Conservation (phyloP, 2,797 vertebrate species). For the Nasua narica region DNA sequence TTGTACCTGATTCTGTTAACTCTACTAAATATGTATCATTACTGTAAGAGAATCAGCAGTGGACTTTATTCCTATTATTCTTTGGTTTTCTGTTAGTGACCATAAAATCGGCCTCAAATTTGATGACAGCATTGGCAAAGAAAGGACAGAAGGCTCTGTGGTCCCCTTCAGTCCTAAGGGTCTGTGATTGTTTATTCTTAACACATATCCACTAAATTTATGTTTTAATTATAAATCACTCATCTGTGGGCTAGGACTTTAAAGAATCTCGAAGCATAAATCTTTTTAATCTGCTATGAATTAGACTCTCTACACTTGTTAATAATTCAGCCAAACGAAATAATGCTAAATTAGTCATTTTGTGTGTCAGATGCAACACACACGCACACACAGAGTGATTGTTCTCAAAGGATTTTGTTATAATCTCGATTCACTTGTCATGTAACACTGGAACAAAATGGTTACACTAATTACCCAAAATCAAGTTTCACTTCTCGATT, state of each 20-base stretch:
- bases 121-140: neutral
- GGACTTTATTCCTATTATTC: neutral
- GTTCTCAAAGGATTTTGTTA: constrained; percentile 6
- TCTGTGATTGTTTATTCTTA: neutral
- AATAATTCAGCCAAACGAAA: constrained; percentile 40
- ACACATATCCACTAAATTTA: neutral
- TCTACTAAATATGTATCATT: neutral
- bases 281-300: neutral
- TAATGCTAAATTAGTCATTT: neutral
- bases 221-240: neutral
- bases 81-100: neutral
- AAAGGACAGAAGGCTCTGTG: too few relatives aligned
- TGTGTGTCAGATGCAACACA: neutral
- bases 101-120: neutral
- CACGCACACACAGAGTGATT: neutral
- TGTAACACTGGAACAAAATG: constrained; percentile 28
- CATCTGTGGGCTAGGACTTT: neutral
- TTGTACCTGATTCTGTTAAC: neutral
- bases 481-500: constrained; percentile 71
- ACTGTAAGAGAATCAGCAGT: neutral
- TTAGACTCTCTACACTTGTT: neutral
- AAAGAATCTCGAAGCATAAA: neutral
- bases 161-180: neutral
- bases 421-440: neutral
- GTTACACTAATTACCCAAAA: constrained; percentile 72